Evolutionary conservation across 2,113 vertebrate genomes (phyloP), one percentile per base, ranked within the genome.

Genomic region (Probosciger aterrimus): DNA sequence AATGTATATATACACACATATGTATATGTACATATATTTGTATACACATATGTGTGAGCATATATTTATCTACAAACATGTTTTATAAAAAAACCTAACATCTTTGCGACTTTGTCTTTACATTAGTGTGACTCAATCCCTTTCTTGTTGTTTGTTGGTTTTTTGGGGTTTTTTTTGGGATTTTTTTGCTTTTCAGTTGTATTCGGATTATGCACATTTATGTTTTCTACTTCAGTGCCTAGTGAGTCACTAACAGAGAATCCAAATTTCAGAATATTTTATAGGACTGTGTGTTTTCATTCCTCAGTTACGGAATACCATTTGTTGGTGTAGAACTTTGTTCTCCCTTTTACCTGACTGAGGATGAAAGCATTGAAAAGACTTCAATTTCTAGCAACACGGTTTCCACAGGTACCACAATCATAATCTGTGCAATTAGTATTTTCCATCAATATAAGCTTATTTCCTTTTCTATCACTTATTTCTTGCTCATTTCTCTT

Each of bases 11-110:
- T 5, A 37, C 6, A 65, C 5, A 39, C 4, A 25, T 31, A 3
- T 7, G 3, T 27, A 3, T 10, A 27, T 35, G 2, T 9, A 31
- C 2, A 7, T 27, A 6, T 33, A 22, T 44, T 12, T 55, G 11
- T 49, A 11, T 9, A 31, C 2, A n/a, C 2, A 24, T 49, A 22
- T 3, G 3, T 31, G 30, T 0, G 1, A 68, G 41, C 3, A 23
- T 14, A 16, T 5, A 3, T 41, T 2, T n/a, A 14, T 17, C 9
- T 25, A n/a, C 9, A 82, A 52, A 44, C 14, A 1, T 14, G 11
- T 76, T 63, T 70, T 80, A 53, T 2, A 7, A n/a, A 71, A 62
- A 23, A 17, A 7, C 2, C 1, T 7, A 23, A 14, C 1, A 20
- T 25, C 1, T 57, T 33, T 57, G 28, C 53, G 19, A 33, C 3